A percentile compares a stretch with the other conserved stretches of the same genome.
Conservation (phyloP, 1,140 invertebrate genomes). For the Drosophila mayri region DNA sequence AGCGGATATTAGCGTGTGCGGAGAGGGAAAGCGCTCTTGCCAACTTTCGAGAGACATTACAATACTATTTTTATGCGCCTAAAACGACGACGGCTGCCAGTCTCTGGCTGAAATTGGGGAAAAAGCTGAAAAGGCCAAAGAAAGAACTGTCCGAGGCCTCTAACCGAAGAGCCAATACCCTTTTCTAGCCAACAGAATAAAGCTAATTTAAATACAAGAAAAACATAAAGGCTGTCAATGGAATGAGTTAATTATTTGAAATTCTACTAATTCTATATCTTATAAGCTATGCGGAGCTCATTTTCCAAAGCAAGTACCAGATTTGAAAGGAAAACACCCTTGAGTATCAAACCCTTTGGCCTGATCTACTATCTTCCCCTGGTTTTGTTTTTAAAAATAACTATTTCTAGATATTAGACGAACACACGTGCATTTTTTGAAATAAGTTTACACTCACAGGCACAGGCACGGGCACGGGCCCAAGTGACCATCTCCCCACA, state of each 20-base stretch:
- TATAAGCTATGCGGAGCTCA: background rate
- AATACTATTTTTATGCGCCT: slow-evolving; percentile 57
- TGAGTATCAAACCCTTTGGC: slow-evolving; percentile 25
- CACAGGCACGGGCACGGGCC: slow-evolving; percentile 13
- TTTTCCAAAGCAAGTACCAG: background rate
- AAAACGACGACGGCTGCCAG: slow-evolving; percentile 35
- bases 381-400: slow-evolving; percentile 50
- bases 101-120: slow-evolving; percentile 48
- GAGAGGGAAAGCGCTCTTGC: slow-evolving; percentile 42
- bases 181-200: background rate
- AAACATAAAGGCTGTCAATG: background rate
- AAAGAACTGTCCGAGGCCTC: background rate
- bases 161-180: slow-evolving; percentile 19
- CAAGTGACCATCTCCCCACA: slow-evolving; percentile 36
- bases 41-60: slow-evolving; percentile 56
- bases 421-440: slow-evolving; percentile 56
- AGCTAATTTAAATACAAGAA: background rate
- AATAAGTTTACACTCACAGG: slow-evolving; percentile 47
- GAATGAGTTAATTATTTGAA: background rate
- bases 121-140: slow-evolving; percentile 43
- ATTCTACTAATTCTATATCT: background rate
- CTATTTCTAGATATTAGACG: slow-evolving; percentile 56
- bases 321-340: background rate
- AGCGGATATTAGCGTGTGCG: slow-evolving; percentile 43
- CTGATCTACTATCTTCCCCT: slow-evolving; percentile 19